Conservation (phyloP, 2,113 vertebrate genomes). For the Oryzias curvinotus region DNA sequence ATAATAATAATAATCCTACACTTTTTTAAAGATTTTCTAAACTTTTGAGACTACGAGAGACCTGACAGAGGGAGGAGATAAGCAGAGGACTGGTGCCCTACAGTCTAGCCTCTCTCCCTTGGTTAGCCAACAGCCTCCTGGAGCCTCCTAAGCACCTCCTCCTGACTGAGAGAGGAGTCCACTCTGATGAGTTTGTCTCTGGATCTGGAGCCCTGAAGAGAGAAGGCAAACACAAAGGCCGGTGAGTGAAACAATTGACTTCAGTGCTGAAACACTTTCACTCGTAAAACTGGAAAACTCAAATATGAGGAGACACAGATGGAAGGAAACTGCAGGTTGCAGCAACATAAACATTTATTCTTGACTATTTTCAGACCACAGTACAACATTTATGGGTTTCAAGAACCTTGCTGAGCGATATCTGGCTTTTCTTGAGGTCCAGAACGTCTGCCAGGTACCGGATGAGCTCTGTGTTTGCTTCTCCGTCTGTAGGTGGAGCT, state of each 20-base stretch:
- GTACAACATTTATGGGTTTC: background rate
- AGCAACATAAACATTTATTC: background rate
- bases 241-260: background rate
- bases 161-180: conserved; percentile 76
- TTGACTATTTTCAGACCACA: background rate
- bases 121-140: conserved; percentile 74
- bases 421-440: conserved; percentile 83
- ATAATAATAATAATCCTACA: too few species aligned
- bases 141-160: conserved; percentile 85
- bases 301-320: too few species aligned
- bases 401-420: conserved; percentile 87
- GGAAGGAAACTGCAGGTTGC: too few species aligned
- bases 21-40: background rate
- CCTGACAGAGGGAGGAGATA: too few species aligned
- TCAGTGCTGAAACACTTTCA: too few species aligned
- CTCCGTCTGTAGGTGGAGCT: conserved; percentile 88
- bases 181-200: conserved; percentile 90
- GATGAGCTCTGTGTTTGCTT: conserved; percentile 89
- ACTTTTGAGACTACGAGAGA: too few species aligned
- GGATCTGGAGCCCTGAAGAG: conserved; percentile 85
- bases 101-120: conserved; percentile 62
- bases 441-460: conserved; percentile 87
- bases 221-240: background rate
- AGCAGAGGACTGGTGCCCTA: conserved; percentile 1
- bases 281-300: too few species aligned